These are phyloP conservation scores for Sphaerodactylus townsendi DNA, from an alignment of 2,113 vertebrate species.

Conservation along the genomic window DNA sequence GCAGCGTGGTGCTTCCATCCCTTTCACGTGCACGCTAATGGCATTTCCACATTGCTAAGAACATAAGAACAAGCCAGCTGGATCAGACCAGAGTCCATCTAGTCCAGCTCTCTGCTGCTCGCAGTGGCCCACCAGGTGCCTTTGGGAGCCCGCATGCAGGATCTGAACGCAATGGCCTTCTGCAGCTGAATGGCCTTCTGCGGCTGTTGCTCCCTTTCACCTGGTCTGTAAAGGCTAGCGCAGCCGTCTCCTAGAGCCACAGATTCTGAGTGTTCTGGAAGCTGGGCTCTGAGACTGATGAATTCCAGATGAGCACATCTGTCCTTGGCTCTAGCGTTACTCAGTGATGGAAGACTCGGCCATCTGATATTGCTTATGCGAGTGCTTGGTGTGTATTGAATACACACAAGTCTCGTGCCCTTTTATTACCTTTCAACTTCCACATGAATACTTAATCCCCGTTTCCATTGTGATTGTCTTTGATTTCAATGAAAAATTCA, in stretches of 20 bases:
- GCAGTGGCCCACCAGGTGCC: too few relatives aligned
- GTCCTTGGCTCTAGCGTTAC: conserved; percentile 53
- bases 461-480: conserved; percentile 69
- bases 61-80: too few relatives aligned
- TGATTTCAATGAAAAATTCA: conserved; percentile 71
- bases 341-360: conserved; percentile 51
- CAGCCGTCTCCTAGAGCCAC: not conserved
- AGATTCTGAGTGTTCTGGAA: not conserved
- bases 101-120: too few relatives aligned
- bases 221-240: too few relatives aligned
- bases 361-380: conserved; percentile 50
- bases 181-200: too few relatives aligned
- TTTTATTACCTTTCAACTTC: conserved; percentile 71
- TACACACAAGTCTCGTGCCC: conserved; percentile 60
- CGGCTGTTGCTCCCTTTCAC: too few relatives aligned
- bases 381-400: conserved; percentile 43
- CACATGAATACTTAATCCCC: conserved; percentile 72
- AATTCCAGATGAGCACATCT: conserved; percentile 25
- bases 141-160: too few relatives aligned
- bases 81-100: too few relatives aligned
- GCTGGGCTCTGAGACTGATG: not conserved
- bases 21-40: too few relatives aligned
- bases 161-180: too few relatives aligned
- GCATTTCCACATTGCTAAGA: too few relatives aligned
- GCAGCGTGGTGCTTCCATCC: too few relatives aligned